Evolutionary conservation across 2,113 vertebrate species (phyloP), one percentile per base, ranked within the genome.

Genomic region (Elachura formosa): DNA sequence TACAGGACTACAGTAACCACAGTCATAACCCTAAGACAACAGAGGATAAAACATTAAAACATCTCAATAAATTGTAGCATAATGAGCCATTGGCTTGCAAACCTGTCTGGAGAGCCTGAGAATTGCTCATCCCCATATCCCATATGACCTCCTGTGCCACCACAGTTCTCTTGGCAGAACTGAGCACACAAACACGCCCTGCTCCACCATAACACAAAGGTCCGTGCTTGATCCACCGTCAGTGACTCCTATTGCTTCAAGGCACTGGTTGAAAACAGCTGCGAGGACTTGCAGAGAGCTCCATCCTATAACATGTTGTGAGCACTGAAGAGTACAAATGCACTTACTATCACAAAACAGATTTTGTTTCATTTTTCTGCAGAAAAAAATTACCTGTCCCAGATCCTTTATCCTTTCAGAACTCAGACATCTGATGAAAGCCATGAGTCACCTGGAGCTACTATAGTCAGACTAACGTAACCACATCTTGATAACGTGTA

Each of bases 361-460:
- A 54, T 66, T 78, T 89, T 87, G 10, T 55, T 73, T 66, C 34
- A 56, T 59, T 79, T 83, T 54, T 66, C 40, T 77, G 13, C 29
- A 76, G 52, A 66, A 62, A 34, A 33, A 95, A 87, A 40, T 2
- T 25, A n/a, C 12, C 19, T 69, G 58, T 71, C 34, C 43, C 26
- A 58, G 13, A 61, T 66, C 28, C 56, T 43, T 73, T 80, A 33
- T 46, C 34, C 62, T 93, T 64, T 49, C 76, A 83, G 74, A 73
- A 88, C 17, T 76, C 43, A 73, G 81, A 54, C 3, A 22, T 36
- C 12, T 14, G 76, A 82, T 19, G 22, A 71, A 89, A 93, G 55
- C 41, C 29, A 34, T 80, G 78, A 91, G 24, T 94, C 55, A 93
- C 49, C 54, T 43, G 55, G n/a, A 76, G 31, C 40, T 83, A 33